A percentile compares a stretch with the other conserved stretches of the same genome.
Conservation (phyloP, 2,113 vertebrate genomes). For the Lasiurus borealis region DNA sequence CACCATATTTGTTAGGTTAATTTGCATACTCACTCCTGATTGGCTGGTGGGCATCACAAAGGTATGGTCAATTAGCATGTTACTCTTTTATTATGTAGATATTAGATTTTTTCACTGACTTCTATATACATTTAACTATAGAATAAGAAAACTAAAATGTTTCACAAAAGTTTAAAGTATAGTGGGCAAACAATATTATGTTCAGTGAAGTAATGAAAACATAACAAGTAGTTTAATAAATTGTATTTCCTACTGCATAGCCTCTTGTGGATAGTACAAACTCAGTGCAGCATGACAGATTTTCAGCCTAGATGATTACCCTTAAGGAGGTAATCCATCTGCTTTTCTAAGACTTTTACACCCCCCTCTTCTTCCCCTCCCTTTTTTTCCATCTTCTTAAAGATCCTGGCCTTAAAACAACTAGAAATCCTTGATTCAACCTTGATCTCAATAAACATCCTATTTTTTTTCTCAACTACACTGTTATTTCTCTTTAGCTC, state of each 20-base stretch:
- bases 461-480: neutral
- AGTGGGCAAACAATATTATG: neutral
- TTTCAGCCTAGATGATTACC: neutral
- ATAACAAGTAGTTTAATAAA: neutral
- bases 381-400: neutral
- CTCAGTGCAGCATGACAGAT: neutral
- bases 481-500: neutral
- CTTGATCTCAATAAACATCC: neutral
- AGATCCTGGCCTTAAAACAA: slow-evolving; percentile 3
- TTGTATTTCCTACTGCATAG: neutral
- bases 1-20: too few relatives aligned
- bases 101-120: neutral
- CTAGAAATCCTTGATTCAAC: neutral
- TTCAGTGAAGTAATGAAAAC: neutral
- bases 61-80: too few relatives aligned
- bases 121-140: neutral
- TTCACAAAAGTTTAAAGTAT: neutral
- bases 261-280: neutral
- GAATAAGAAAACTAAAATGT: neutral
- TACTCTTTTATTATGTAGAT: neutral
- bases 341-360: slow-evolving; percentile 7
- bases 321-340: neutral
- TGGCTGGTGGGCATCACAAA: too few relatives aligned
- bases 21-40: too few relatives aligned
- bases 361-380: neutral